These are phyloP conservation scores for Nebria ingens DNA, from an alignment of 1,140 invertebrate genomes.

Conservation along the genomic window DNA sequence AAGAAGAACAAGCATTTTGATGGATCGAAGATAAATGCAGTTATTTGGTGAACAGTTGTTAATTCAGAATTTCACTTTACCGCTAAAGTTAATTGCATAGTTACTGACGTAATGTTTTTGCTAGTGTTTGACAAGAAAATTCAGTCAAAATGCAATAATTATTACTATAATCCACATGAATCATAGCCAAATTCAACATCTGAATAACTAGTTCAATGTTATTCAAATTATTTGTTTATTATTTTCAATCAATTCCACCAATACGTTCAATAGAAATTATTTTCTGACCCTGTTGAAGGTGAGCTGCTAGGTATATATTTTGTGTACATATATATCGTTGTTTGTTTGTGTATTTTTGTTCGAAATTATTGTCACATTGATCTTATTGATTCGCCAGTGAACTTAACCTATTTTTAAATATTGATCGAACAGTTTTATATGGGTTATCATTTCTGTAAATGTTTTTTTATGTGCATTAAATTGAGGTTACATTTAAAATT, in stretches of 20 bases:
- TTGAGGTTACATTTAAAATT: conserved; percentile 5
- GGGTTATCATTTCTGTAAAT: background rate
- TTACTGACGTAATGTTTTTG: conserved; percentile 13
- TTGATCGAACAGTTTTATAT: conserved; percentile 4
- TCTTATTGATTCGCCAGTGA: conserved; percentile 3
- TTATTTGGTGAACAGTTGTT: background rate
- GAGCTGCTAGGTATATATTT: conserved; percentile 23
- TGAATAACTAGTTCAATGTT: conserved; percentile 26
- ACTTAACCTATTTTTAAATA: conserved; percentile 8
- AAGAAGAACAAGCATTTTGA: background rate
- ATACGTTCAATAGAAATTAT: conserved; percentile 23
- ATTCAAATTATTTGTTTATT: conserved; percentile 33
- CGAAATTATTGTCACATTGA: background rate
- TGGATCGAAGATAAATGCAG: background rate
- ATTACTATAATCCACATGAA: conserved; percentile 1
- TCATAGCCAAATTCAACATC: conserved; percentile 12
- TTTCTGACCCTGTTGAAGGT: conserved; percentile 28
- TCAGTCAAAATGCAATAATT: background rate
- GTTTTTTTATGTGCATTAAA: background rate
- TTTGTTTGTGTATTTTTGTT: background rate
- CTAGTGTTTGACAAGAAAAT: conserved; percentile 10
- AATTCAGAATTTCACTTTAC: conserved; percentile 1
- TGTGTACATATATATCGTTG: conserved; percentile 11
- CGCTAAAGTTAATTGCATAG: background rate
- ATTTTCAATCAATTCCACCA: conserved; percentile 25